A percentile compares a stretch with the other conserved stretches of the same genome.
Evolutionary conservation across 2,113 vertebrate species (phyloP).

Genomic region (Canis aureus): DNA sequence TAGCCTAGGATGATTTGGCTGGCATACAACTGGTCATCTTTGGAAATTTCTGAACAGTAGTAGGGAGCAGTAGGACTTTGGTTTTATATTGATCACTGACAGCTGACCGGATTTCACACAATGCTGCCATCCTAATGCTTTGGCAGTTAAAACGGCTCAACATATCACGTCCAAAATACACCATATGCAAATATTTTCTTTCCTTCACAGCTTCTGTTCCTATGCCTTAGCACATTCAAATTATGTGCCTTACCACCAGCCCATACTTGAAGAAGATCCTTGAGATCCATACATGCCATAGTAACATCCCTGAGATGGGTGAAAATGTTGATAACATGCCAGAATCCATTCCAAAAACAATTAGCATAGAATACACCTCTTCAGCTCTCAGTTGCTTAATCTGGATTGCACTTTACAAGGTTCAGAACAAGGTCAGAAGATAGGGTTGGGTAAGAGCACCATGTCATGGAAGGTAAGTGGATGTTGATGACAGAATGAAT

Average conservation of each 20-base stretch:
- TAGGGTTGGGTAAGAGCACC: background rate
- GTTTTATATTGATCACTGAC: background rate
- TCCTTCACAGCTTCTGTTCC: background rate
- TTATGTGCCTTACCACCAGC: background rate
- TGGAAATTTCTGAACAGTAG: background rate
- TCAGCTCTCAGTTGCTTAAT: background rate
- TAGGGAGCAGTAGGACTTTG: background rate
- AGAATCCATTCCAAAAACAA: conserved; percentile 40
- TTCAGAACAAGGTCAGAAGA: conserved; percentile 41
- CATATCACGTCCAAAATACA: background rate
- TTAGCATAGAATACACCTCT: background rate
- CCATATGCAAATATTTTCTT: background rate
- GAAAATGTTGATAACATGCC: background rate
- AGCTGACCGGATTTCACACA: background rate
- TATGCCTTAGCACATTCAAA: background rate
- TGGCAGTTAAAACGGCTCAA: background rate
- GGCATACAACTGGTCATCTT: background rate
- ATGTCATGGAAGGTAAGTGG: background rate
- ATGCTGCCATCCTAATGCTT: background rate
- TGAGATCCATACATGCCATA: background rate
- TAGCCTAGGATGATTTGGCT: background rate
- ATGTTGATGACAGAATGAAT: background rate
- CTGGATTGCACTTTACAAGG: background rate
- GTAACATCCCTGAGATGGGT: background rate
- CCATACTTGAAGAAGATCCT: background rate